These are phyloP conservation scores for Micrasema longulum DNA, from an alignment of 1,140 invertebrate genomes.

Conservation along the genomic window DNA sequence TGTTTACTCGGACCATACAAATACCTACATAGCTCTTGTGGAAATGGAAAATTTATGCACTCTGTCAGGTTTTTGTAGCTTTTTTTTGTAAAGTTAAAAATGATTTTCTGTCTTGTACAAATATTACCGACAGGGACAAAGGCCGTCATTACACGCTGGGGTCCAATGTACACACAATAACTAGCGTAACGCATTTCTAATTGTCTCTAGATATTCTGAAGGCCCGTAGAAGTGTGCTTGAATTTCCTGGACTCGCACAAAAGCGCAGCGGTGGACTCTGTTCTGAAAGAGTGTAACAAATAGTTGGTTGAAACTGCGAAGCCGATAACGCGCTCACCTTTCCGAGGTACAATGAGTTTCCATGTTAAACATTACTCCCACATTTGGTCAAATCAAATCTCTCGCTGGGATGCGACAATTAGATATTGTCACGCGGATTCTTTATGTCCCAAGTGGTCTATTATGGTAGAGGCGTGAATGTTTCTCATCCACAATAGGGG, in stretches of 20 bases:
- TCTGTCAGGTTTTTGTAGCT: conserved; percentile 28
- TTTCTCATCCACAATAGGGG: conserved; percentile 18
- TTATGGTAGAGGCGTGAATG: conserved; percentile 47
- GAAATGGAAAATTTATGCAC: conserved; percentile 54
- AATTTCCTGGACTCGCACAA: conserved; percentile 48
- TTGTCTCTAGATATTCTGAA: conserved; percentile 38
- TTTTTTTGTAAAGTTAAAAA: conserved; percentile 45
- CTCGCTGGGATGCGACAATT: conserved; percentile 53
- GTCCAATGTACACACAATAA: conserved; percentile 53
- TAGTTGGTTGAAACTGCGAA: conserved; percentile 7
- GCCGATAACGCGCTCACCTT: conserved; percentile 37
- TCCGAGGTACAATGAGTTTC: conserved; percentile 42
- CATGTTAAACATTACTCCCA: conserved; percentile 55
- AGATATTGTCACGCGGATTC: conserved; percentile 41
- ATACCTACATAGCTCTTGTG: background rate
- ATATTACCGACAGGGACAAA: conserved; percentile 49
- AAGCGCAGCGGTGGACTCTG: conserved; percentile 28
- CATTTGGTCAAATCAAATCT: conserved; percentile 50
- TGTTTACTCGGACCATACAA: conserved; percentile 31
- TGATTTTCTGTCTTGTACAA: conserved; percentile 50
- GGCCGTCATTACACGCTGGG: conserved; percentile 52
- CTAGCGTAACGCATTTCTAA: conserved; percentile 51
- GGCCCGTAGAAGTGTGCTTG: conserved; percentile 41
- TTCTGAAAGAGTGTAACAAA: conserved; percentile 21
- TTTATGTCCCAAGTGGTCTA: conserved; percentile 25